These are phyloP conservation scores for Tetraneura akinire DNA, from an alignment of 1,140 invertebrate genomes.

Conservation along the genomic window DNA sequence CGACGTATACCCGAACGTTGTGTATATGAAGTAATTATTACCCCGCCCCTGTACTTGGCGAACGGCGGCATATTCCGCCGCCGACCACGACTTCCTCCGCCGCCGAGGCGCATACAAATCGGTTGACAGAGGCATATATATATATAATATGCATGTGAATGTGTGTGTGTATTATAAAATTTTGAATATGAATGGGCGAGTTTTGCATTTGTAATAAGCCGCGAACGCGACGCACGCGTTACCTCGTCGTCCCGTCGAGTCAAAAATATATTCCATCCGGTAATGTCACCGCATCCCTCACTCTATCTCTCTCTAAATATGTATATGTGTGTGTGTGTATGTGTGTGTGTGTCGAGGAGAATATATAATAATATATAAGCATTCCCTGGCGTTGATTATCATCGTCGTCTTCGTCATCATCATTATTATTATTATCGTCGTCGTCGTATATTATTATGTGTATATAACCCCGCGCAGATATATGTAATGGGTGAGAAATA, in stretches of 20 bases:
- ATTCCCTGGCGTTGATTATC: slow-evolving; percentile 35
- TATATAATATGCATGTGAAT: no score
- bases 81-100: slow-evolving; percentile 19
- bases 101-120: slow-evolving; percentile 50
- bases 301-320: no score
- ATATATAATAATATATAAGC: background rate
- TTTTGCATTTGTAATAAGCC: slow-evolving; percentile 50
- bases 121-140: background rate
- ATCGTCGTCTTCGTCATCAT: background rate
- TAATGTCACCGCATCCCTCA: no score
- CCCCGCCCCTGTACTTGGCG: background rate
- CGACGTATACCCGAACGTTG: background rate
- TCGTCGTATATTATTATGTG: no score
- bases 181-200: slow-evolving; percentile 51
- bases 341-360: slow-evolving; percentile 19
- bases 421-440: background rate
- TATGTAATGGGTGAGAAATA: slow-evolving; percentile 31
- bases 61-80: background rate
- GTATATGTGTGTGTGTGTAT: no score
- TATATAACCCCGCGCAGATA: no score
- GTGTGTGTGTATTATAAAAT: slow-evolving; percentile 44
- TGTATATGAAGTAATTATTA: slow-evolving; percentile 48
- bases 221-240: slow-evolving; percentile 5
- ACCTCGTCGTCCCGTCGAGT: background rate
- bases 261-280: slow-evolving; percentile 47